phyloP scores from a whole-genome alignment of 2,888 invertebrate genomes.

The Macrophya annulata region DNA sequence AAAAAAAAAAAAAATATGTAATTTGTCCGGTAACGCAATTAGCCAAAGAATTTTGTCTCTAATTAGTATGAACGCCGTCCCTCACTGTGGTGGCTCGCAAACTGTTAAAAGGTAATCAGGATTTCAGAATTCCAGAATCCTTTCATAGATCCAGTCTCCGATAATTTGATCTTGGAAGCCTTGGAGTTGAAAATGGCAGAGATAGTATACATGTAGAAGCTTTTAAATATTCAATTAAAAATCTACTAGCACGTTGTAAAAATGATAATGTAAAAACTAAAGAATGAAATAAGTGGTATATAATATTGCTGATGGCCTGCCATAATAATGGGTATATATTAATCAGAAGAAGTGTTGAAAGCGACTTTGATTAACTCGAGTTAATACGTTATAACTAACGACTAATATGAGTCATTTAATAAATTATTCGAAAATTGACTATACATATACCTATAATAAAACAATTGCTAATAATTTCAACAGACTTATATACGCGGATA shows the following conservation, averaged over 20 bases:
- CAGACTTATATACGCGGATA: conserved; percentile 2
- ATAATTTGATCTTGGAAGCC: conserved; percentile 30
- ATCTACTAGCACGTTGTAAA: neutral
- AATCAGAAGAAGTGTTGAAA: conserved; percentile 43
- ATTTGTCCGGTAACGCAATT: conserved; percentile 44
- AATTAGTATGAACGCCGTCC: conserved; percentile 41
- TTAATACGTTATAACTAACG: conserved; percentile 37
- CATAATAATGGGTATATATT: conserved; percentile 8
- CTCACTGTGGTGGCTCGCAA: neutral
- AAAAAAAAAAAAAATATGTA: neutral
- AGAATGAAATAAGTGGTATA: neutral
- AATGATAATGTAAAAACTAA: neutral
- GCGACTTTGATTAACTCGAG: conserved; percentile 21
- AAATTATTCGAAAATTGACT: conserved; percentile 29
- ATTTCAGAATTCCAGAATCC: conserved; percentile 3
- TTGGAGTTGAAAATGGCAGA: neutral
- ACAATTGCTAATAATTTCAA: neutral
- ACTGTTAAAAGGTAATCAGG: neutral
- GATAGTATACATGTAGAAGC: neutral
- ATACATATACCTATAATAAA: neutral
- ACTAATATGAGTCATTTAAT: conserved; percentile 34
- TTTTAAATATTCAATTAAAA: conserved; percentile 22
- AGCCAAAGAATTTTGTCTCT: conserved; percentile 22
- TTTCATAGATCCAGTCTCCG: neutral
- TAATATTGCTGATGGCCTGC: neutral